Base-by-base conservation (phyloP, 92 coral and sea anemone species). In the Montipora capitata region DNA sequence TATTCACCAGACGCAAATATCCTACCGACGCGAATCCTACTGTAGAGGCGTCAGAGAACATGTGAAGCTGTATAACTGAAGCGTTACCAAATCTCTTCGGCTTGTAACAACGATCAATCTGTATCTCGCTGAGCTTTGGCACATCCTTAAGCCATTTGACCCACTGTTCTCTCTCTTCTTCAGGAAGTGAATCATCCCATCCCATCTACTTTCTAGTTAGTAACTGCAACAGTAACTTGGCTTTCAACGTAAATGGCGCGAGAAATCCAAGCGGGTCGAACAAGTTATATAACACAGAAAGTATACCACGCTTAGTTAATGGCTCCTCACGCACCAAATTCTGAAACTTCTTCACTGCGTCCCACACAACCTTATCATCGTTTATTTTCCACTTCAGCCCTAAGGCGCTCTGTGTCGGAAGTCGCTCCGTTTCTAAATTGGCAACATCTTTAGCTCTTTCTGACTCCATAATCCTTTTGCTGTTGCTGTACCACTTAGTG, bases 381-480 rank as follows among this genome's bases (percentile, higher is more conserved):
- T 88, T 87, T 0, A 74, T 76, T 18, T 72, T 88, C 87, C 92
- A 88, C 87, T 88, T 81, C 69, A 81, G 15, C 11, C 92, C 87
- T 58, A 88, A 64, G 12, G 92, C 92, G 63, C 82, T 62, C 68
- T 62, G 68, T 14, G 74, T 69, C n/a, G 18, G 74, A 8, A 69
- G 74, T 15, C 10, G 48, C 40, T 67, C 72, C 14, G 75, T 57
- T 18, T 88, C 90, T 90, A 92, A 74, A 40, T 92, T 88, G 41
- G 78, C 85, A 14, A 88, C 88, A 7, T 87, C 84, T 35, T 84
- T 79, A 8, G 95, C 91, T 83, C 91, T 71, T 43, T 92, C 91
- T 58, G 78, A 58, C 84, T 92, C 77, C 54, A 92, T n/a, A 43
- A 92, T 92, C 27, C 74, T 83, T 63, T 91, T 42, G 16, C 89